Base-by-base conservation (phyloP, 2,797 vertebrate species). In the Sebastes steindachneri region DNA sequence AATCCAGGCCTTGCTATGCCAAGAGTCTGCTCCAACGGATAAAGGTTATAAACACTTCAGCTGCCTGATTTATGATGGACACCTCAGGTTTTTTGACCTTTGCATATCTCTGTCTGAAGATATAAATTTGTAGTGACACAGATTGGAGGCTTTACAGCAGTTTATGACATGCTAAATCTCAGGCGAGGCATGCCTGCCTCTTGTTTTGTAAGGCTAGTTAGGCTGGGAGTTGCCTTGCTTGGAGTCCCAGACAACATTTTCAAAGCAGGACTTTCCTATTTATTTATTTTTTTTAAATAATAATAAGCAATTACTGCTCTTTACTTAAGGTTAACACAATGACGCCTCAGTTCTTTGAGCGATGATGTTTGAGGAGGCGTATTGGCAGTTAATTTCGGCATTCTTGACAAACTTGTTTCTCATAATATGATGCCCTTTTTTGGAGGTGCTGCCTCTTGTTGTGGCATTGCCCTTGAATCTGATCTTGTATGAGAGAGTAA, bases 161-260 rank as follows among this genome's bases (percentile, higher is more conserved):
- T 96, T 96, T 96, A 96, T 95, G 96, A 96, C 95, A 96, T 96
- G 95, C 94, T 96, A 96, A 96, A 95, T 96, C 95, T 96, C 92
- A 60, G 87, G 79, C 89, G 60, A 84, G 91, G 84, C 90, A 54
- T 92, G 93, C 92, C 95, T 94, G 92, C 85, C 84, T 91, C 93
- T 95, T 93, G 91, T 96, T 95, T 93, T 90, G 82, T 82, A 73
- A 92, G 91, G 92, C 93, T 86, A 88, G 92, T 95, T 93, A 92
- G 91, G 80, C 80, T 41, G 82, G 77, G 84, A 87, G 87, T 87
- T 80, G 88, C 86, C 84, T 89, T 71, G 74, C 81, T 78, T 74
- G 83, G 88, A 91, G 85, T 93, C 75, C 1, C 4, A 66, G 15
- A 72, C 74, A 67, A 68, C 70, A 45, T 75, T 86, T 88, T 62